These are phyloP conservation scores for Macrocentrus cingulum DNA, from an alignment of 1,140 invertebrate genomes.

Conservation along the genomic window DNA sequence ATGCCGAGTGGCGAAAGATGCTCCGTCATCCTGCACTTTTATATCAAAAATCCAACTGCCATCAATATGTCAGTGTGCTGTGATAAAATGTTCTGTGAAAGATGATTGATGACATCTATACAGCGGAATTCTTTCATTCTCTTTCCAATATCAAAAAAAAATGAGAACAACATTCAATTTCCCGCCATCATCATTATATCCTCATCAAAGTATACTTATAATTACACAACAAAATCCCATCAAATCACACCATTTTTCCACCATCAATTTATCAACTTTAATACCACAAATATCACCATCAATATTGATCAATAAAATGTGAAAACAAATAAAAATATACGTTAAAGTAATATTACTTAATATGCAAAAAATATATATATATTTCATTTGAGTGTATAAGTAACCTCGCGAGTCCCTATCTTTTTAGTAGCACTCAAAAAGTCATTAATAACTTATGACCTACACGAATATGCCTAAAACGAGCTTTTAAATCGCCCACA, in stretches of 20 bases:
- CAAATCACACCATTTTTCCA: too few species aligned
- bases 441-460: conserved; percentile 24
- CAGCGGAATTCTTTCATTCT: neutral
- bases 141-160: neutral
- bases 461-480: conserved; percentile 12
- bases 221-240: too few species aligned
- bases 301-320: too few species aligned
- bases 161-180: neutral
- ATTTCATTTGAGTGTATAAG: neutral
- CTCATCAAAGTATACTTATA: too few species aligned
- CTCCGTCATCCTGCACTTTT: conserved; percentile 19
- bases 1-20: neutral
- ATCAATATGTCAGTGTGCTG: conserved; percentile 20
- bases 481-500: conserved; percentile 19
- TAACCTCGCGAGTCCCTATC: neutral
- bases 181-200: too few species aligned
- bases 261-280: too few species aligned
- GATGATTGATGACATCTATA: conserved; percentile 8
- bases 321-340: too few species aligned
- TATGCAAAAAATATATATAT: neutral
- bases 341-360: neutral
- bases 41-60: conserved; percentile 14
- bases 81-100: conserved; percentile 13
- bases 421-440: conserved; percentile 23
- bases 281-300: too few species aligned